Conservation (phyloP, 2,797 vertebrate species). For the Serranus cabrilla region DNA sequence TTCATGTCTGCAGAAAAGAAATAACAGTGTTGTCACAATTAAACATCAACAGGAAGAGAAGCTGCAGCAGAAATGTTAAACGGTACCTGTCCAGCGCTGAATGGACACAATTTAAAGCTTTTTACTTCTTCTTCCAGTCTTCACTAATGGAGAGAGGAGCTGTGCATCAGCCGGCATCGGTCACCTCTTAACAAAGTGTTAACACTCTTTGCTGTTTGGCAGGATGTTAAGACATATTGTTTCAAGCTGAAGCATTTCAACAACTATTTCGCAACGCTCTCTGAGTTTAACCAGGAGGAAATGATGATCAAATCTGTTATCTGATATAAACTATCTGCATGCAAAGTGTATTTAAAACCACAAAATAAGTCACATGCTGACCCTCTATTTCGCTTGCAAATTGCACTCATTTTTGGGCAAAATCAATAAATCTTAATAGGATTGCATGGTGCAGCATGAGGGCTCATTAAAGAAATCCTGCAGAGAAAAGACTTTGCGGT, state of each 20-base stretch:
- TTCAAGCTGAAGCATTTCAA: slow-evolving; percentile 32
- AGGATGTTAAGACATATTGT: slow-evolving; percentile 71
- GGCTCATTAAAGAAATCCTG: neutral
- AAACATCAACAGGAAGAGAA: neutral
- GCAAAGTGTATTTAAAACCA: neutral
- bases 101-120: slow-evolving; percentile 12
- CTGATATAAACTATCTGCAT: neutral
- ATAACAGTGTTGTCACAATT: neutral
- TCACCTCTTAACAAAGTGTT: neutral
- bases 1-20: slow-evolving; percentile 38
- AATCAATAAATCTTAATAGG: neutral
- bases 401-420: neutral
- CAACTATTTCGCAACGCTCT: slow-evolving; percentile 46
- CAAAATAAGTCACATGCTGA: neutral
- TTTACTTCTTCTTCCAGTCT: slow-evolving; percentile 21
- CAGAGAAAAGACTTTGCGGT: neutral
- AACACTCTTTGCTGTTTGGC: slow-evolving; percentile 29
- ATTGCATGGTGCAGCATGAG: neutral
- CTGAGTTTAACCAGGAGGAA: slow-evolving; percentile 50
- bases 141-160: neutral
- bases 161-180: neutral
- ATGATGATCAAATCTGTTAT: slow-evolving; percentile 35
- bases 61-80: slow-evolving; percentile 8
- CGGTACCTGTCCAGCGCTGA: slow-evolving; percentile 46
- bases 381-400: neutral